Conservation (phyloP, 2,113 vertebrate genomes). For the Anoplopoma fimbria region DNA sequence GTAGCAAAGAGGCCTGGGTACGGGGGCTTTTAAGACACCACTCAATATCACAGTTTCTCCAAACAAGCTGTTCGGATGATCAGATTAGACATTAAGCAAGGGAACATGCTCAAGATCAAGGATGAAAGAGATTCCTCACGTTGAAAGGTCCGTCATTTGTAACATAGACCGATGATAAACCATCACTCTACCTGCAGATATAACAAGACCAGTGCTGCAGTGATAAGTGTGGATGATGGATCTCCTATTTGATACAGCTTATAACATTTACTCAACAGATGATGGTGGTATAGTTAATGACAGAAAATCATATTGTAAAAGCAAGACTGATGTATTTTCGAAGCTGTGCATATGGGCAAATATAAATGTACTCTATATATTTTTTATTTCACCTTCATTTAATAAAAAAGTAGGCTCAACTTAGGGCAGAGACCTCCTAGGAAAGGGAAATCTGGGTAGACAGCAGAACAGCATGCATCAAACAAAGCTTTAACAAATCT, state of each 20-base stretch:
- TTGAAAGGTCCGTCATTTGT: conserved; percentile 10
- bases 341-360: background rate
- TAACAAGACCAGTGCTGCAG: background rate
- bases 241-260: background rate
- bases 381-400: background rate
- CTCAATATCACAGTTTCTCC: conserved; percentile 60
- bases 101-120: conserved; percentile 43
- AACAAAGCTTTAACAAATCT: background rate
- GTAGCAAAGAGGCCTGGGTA: conserved; percentile 34
- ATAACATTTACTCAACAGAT: background rate
- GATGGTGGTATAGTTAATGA: background rate
- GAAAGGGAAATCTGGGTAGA: background rate
- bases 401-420: background rate
- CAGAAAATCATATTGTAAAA: background rate
- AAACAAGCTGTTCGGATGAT: conserved; percentile 72
- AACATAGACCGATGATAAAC: conserved; percentile 1
- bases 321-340: background rate
- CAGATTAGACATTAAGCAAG: conserved; percentile 65
- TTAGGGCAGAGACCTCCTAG: background rate
- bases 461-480: background rate
- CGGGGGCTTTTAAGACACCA: conserved; percentile 72
- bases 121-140: conserved; percentile 61
- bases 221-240: conserved; percentile 5
- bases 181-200: conserved; percentile 33
- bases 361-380: background rate